phyloP scores from a whole-genome alignment of 2,797 vertebrate species.

The Iguana delicatissima region DNA sequence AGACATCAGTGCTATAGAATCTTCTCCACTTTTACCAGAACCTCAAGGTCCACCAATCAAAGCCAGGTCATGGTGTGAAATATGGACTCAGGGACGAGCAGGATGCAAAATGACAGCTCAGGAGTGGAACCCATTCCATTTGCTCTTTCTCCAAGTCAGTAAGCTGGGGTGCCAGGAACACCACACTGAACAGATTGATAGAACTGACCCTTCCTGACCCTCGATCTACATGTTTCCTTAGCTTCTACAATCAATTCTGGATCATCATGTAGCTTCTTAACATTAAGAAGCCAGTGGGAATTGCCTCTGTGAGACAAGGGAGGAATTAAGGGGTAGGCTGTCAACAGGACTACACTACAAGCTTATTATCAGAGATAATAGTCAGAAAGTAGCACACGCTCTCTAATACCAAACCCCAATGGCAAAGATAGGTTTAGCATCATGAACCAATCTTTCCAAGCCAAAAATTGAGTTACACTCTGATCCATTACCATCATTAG shows the following conservation, averaged over 20 bases:
- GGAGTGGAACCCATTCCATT: no score
- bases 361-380: background rate
- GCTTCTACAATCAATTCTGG: background rate
- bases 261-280: background rate
- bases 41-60: no score
- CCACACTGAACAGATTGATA: no score
- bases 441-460: background rate
- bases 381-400: background rate
- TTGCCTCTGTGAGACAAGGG: background rate
- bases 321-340: background rate
- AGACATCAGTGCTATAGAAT: no score
- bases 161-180: no score
- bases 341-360: background rate
- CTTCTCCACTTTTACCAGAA: no score
- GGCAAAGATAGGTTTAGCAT: background rate
- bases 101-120: no score
- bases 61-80: no score
- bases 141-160: no score
- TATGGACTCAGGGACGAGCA: no score
- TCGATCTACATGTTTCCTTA: no score
- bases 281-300: background rate
- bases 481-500: background rate
- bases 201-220: no score
- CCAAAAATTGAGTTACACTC: background rate
- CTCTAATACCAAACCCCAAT: background rate